Percentiles rank a stretch among this genome's conserved stretches.
Conservation (phyloP, 2,113 vertebrate genomes). For the Phasianus colchicus region DNA sequence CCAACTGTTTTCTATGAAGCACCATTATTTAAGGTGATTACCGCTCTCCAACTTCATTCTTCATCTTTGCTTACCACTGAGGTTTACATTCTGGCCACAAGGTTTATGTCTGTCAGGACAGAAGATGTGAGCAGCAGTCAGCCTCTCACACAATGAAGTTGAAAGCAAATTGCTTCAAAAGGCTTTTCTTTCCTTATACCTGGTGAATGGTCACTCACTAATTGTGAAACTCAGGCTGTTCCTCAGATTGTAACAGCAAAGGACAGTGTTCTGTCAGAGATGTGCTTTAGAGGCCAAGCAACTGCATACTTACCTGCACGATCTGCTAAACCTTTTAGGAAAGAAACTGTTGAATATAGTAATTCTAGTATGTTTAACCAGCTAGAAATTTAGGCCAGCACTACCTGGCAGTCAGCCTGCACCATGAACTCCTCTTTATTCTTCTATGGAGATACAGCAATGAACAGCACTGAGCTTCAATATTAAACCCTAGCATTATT, state of each 20-base stretch:
- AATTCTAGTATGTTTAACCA: not conserved
- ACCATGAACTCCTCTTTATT: not conserved
- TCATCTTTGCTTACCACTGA: not conserved
- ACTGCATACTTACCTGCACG: not conserved
- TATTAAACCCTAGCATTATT: not conserved
- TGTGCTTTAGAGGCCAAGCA: not conserved
- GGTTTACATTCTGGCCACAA: not conserved
- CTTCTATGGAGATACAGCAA: not conserved
- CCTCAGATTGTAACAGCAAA: not conserved
- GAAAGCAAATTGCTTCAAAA: not conserved
- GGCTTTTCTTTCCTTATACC: not conserved
- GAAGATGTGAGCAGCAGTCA: constrained; percentile 44
- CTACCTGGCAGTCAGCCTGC: fast-evolving
- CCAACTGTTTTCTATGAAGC: not conserved
- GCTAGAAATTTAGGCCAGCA: not conserved
- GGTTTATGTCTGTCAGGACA: not conserved
- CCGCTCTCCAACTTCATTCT: not conserved
- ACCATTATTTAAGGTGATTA: constrained; percentile 19
- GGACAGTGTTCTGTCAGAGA: fast-evolving
- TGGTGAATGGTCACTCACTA: not conserved
- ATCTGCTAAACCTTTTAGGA: fast-evolving
- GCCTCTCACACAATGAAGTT: not conserved
- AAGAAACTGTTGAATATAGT: fast-evolving
- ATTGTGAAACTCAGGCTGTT: fast-evolving
- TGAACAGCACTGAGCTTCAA: no score